Conservation (phyloP, 2,113 vertebrate genomes). For the Dromaius novaehollandiae region DNA sequence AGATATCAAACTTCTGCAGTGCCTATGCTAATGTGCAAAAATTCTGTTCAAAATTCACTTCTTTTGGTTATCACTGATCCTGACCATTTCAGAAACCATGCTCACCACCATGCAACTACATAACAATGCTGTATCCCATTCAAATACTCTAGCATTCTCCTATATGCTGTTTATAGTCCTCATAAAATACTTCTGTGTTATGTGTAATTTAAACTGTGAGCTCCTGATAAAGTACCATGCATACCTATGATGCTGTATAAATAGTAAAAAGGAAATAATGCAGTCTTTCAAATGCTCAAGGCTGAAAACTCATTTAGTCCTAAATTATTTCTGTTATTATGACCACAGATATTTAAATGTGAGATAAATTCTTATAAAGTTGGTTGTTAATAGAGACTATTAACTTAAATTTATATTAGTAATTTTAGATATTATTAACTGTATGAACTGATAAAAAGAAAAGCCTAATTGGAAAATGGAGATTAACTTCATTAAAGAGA, state of each 20-base stretch:
- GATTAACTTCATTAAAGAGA: slow-evolving; percentile 48
- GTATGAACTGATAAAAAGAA: slow-evolving; percentile 48
- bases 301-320: slow-evolving; percentile 51
- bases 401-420: slow-evolving; percentile 48
- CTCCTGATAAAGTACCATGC: neutral
- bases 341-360: slow-evolving; percentile 60
- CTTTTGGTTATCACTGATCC: neutral
- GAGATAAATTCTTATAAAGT: slow-evolving; percentile 59
- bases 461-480: slow-evolving; percentile 61
- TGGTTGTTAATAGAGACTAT: slow-evolving; percentile 47
- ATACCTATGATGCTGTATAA: neutral
- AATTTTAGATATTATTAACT: slow-evolving; percentile 61
- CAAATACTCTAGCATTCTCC: neutral
- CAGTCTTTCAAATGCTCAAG: slow-evolving; percentile 20
- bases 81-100: neutral
- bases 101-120: neutral
- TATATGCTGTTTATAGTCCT: neutral
- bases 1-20: neutral
- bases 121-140: neutral
- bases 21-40: neutral
- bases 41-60: neutral
- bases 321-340: slow-evolving; percentile 58
- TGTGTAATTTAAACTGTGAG: neutral
- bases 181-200: neutral
- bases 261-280: slow-evolving; percentile 4